A percentile compares a stretch with the other conserved stretches of the same genome.
Conservation (phyloP, 2,888 invertebrate species). For the Pristionchus maxplancki region DNA sequence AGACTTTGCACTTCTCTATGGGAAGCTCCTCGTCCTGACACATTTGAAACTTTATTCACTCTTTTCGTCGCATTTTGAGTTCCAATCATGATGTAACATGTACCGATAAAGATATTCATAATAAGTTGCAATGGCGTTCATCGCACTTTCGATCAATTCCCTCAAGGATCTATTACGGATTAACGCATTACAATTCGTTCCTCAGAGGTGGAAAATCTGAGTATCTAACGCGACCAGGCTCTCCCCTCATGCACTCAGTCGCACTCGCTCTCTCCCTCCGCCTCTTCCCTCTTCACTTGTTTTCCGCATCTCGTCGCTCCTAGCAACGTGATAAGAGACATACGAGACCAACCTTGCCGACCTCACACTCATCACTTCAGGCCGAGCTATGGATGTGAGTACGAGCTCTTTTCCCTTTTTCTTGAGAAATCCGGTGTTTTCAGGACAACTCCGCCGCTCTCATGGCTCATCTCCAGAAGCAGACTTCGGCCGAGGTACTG, state of each 20-base stretch:
- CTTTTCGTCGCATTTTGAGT: too few species aligned
- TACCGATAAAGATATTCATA: too few species aligned
- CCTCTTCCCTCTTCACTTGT: background rate
- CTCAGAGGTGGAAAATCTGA: too few species aligned
- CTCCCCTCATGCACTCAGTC: background rate
- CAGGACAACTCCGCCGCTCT: background rate
- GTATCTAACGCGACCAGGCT: too few species aligned
- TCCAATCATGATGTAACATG: too few species aligned
- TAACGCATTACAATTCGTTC: too few species aligned
- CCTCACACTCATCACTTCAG: background rate
- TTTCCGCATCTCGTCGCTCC: background rate
- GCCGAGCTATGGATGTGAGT: background rate
- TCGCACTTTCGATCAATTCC: too few species aligned
- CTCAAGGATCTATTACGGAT: too few species aligned
- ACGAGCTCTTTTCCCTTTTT: too few species aligned
- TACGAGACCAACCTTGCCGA: background rate
- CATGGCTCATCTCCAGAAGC: background rate
- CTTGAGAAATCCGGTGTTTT: background rate
- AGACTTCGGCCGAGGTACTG: background rate
- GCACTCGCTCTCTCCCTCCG: background rate
- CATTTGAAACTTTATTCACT: too few species aligned
- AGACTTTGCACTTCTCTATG: background rate
- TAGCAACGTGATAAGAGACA: background rate
- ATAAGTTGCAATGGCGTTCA: too few species aligned
- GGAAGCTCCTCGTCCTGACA: too few species aligned